Conservation (phyloP, 2,113 vertebrate genomes). For the Australoheros scitulus region DNA sequence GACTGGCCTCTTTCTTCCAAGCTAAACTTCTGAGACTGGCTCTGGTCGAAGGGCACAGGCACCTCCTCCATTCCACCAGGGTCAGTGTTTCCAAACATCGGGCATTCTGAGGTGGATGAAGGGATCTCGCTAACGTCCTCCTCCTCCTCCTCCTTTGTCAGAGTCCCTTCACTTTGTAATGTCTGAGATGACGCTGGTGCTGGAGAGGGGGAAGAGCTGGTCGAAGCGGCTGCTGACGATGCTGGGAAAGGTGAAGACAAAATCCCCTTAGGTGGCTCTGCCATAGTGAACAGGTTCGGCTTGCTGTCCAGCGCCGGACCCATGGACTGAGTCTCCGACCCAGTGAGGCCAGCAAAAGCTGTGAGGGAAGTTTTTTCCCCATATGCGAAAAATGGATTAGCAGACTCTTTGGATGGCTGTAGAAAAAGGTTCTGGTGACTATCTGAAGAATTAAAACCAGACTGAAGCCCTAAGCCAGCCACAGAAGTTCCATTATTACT, state of each 20-base stretch:
- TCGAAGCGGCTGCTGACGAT: slow-evolving; percentile 73
- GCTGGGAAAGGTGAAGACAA: slow-evolving; percentile 82
- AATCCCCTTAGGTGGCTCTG: slow-evolving; percentile 89
- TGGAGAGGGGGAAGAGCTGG: slow-evolving; percentile 80
- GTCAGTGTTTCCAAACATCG: slow-evolving; percentile 72
- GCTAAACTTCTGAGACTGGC: slow-evolving; percentile 89
- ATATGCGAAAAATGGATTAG: slow-evolving; percentile 94
- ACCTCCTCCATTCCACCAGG: slow-evolving; percentile 81
- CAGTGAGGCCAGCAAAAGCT: slow-evolving; percentile 88
- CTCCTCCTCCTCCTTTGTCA: slow-evolving; percentile 87
- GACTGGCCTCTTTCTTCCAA: slow-evolving; percentile 91
- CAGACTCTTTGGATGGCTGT: slow-evolving; percentile 90
- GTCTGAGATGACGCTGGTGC: slow-evolving; percentile 77
- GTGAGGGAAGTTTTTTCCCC: slow-evolving; percentile 87
- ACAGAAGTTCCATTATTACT: slow-evolving; percentile 59
- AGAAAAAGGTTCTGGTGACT: slow-evolving; percentile 96
- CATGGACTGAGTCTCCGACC: slow-evolving; percentile 74
- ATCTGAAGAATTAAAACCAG: slow-evolving; percentile 78
- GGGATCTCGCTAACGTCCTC: slow-evolving; percentile 81
- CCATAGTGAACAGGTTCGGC: slow-evolving; percentile 88
- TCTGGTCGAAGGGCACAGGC: slow-evolving; percentile 85
- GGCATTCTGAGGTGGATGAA: slow-evolving; percentile 84
- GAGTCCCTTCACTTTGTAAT: slow-evolving; percentile 77
- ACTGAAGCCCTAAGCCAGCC: slow-evolving; percentile 66
- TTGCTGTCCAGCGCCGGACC: slow-evolving; percentile 81